These are phyloP conservation scores for Narcine bancroftii DNA, from an alignment of 2,113 vertebrate genomes.

Conservation along the genomic window DNA sequence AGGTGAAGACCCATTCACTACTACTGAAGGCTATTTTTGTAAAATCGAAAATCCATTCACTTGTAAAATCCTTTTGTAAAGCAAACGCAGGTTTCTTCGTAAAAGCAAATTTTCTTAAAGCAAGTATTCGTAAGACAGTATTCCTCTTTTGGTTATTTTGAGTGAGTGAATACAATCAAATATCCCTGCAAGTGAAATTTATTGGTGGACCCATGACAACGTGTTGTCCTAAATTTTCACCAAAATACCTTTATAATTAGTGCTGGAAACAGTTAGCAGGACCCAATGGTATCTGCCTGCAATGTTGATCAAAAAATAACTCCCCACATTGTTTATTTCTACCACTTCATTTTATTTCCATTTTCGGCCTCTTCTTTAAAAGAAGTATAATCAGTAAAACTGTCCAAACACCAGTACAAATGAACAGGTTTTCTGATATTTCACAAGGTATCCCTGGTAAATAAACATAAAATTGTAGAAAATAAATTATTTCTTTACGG, in stretches of 20 bases:
- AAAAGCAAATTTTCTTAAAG: too few relatives aligned
- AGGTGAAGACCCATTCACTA: too few relatives aligned
- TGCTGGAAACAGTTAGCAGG: not conserved
- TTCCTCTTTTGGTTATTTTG: too few relatives aligned
- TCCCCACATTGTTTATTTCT: not conserved
- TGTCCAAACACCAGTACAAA: not conserved
- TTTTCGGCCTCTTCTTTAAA: not conserved
- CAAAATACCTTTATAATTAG: not conserved
- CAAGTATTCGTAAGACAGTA: too few relatives aligned
- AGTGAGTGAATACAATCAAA: not conserved
- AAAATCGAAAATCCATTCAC: too few relatives aligned
- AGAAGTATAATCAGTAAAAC: not conserved
- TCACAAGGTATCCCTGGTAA: not conserved
- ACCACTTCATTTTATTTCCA: not conserved
- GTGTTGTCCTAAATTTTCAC: not conserved
- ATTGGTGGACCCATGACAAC: not conserved
- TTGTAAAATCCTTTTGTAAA: too few relatives aligned
- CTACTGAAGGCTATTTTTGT: too few relatives aligned
- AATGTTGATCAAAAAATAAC: not conserved
- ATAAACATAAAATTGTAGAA: not conserved
- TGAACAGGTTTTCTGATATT: not conserved
- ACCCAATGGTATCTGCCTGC: not conserved
- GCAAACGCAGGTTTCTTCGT: too few relatives aligned
- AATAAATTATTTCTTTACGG: not conserved
- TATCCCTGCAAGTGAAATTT: not conserved